A percentile compares a stretch with the other conserved stretches of the same genome.
These are phyloP conservation scores for Chelonoidis abingdonii DNA, from an alignment of 2,113 vertebrate species.

Conservation along the genomic window DNA sequence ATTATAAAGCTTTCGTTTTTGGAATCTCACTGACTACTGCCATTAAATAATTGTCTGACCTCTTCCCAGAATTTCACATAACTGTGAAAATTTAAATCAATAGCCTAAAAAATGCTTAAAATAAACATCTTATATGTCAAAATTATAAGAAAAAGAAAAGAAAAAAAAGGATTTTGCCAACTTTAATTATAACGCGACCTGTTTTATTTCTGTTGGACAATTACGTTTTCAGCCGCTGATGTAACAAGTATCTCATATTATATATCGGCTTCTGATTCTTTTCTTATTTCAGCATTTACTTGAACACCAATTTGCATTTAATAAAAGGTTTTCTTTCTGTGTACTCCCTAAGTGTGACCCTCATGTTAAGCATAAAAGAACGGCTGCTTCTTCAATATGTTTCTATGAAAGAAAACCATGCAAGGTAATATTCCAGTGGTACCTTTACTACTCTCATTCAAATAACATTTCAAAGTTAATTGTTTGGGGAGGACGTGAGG, in stretches of 20 bases:
- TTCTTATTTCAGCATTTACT: constrained; percentile 16
- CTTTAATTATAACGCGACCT: background rate
- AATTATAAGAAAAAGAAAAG: background rate
- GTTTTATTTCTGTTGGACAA: background rate
- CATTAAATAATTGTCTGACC: background rate
- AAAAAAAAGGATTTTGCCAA: background rate
- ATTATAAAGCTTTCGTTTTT: background rate
- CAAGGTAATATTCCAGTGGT: background rate
- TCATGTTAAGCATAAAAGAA: background rate
- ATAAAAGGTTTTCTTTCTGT: background rate
- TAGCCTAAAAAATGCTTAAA: background rate
- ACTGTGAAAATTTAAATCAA: background rate
- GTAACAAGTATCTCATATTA: accelerated
- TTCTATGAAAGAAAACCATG: background rate
- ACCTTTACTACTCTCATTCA: background rate
- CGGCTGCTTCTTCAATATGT: background rate
- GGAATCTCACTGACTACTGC: background rate
- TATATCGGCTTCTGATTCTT: background rate
- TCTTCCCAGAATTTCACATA: background rate
- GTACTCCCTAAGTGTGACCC: background rate
- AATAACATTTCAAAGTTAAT: background rate
- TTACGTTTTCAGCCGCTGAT: background rate
- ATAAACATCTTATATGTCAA: background rate
- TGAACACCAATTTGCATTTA: background rate
- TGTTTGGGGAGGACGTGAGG: background rate